phyloP scores from a whole-genome alignment of 2,797 vertebrate species.

The Rhinogobio ventralis region DNA sequence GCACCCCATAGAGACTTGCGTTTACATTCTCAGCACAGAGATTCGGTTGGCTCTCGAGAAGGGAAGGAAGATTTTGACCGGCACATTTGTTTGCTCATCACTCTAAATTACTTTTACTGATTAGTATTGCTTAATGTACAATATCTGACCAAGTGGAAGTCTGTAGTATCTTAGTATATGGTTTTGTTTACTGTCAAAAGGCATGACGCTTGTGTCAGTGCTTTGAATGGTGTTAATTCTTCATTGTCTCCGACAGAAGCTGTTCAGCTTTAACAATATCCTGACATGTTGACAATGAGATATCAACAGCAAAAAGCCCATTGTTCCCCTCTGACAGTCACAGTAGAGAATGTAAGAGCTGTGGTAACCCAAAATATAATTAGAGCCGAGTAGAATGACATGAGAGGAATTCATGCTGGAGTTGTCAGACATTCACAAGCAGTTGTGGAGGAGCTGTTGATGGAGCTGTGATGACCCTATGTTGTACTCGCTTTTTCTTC shows the following conservation, averaged over 20 bases:
- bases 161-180: neutral
- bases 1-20: neutral
- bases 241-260: conserved; percentile 46
- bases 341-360: conserved; percentile 30
- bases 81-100: conserved; percentile 33
- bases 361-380: conserved; percentile 25
- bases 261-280: conserved; percentile 43
- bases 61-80: conserved; percentile 25
- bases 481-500: conserved; percentile 6
- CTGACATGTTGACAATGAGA: conserved; percentile 55
- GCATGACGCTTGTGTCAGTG: conserved; percentile 41
- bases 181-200: conserved; percentile 38
- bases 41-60: neutral
- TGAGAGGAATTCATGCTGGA: conserved; percentile 25
- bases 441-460: conserved; percentile 40
- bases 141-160: conserved; percentile 19
- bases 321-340: conserved; percentile 42
- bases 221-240: conserved; percentile 36
- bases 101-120: conserved; percentile 10
- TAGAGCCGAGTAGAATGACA: conserved; percentile 38
- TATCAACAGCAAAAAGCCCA: conserved; percentile 44
- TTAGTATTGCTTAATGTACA: conserved; percentile 44
- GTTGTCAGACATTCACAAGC: conserved; percentile 37
- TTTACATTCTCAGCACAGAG: neutral
- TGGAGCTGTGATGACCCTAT: conserved; percentile 43